Percentiles rank a stretch among this genome's conserved stretches.
phyloP scores from a whole-genome alignment of 2,888 invertebrate species.

The Apotomis capreana region DNA sequence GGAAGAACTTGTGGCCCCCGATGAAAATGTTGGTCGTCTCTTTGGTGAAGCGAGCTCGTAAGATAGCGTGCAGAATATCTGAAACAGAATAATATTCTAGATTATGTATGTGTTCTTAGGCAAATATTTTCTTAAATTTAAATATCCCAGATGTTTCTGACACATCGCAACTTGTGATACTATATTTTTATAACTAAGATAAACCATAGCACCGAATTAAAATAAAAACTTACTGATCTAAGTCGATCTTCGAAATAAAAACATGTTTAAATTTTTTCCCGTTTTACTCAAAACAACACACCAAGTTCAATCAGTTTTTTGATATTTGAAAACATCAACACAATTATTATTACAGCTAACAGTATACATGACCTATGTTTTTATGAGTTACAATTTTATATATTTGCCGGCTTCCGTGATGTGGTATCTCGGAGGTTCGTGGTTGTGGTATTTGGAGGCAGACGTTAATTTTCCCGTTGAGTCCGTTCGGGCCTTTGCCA shows the following conservation, averaged over 20 bases:
- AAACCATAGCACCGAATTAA: too few relatives aligned
- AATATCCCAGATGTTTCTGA: neutral
- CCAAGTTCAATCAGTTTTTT: too few relatives aligned
- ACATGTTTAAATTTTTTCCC: too few relatives aligned
- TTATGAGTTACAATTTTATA: slow-evolving; percentile 47
- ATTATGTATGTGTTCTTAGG: neutral
- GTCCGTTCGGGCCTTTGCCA: slow-evolving; percentile 56
- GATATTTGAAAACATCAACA: too few relatives aligned
- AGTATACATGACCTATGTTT: too few relatives aligned
- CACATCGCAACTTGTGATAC: neutral
- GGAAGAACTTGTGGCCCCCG: slow-evolving; percentile 73
- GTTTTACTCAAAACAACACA: too few relatives aligned
- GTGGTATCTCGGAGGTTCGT: slow-evolving; percentile 55
- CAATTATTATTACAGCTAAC: too few relatives aligned
- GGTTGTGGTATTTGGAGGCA: slow-evolving; percentile 54
- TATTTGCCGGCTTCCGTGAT: slow-evolving; percentile 51
- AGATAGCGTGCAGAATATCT: slow-evolving; percentile 66
- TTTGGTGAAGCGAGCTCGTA: slow-evolving; percentile 62
- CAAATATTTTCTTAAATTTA: neutral
- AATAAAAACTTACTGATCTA: too few relatives aligned
- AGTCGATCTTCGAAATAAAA: too few relatives aligned
- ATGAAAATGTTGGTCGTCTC: slow-evolving; percentile 70
- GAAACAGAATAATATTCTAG: slow-evolving; percentile 44
- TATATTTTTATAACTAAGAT: too few relatives aligned
- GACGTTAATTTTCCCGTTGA: slow-evolving; percentile 47